A percentile compares a stretch with the other conserved stretches of the same genome.
phyloP scores from a whole-genome alignment of 2,888 invertebrate species.

The Griposia aprilina region DNA sequence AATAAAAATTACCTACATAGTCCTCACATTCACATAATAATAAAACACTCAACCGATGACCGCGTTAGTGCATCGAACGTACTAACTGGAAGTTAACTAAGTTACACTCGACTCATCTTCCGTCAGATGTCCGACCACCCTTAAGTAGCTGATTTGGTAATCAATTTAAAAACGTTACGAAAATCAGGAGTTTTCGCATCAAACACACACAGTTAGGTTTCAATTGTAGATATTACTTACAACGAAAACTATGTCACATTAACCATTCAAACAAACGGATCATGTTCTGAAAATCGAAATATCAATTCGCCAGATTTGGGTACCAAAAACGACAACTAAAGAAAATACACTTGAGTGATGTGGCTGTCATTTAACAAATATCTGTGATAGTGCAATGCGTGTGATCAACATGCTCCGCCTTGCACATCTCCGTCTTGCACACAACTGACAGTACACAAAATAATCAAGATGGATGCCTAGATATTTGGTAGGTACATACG shows the following conservation, averaged over 20 bases:
- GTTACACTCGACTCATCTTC: no score
- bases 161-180: not conserved
- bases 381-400: no score
- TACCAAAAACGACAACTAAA: not conserved
- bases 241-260: not conserved
- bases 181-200: not conserved
- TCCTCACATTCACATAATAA: no score
- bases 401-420: no score
- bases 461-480: not conserved
- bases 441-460: no score
- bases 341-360: not conserved
- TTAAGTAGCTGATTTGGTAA: not conserved
- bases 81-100: no score
- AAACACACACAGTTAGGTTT: not conserved
- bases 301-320: not conserved
- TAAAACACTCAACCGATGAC: not conserved
- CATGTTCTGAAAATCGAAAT: not conserved
- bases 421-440: no score
- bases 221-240: not conserved
- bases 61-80: no score
- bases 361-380: conserved; percentile 2
- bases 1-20: no score
- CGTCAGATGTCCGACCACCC: no score
- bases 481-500: not conserved
- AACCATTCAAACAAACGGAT: not conserved